A percentile compares a stretch with the other conserved stretches of the same genome.
These are phyloP conservation scores for Aradophagus sp. DNA, from an alignment of 1,140 invertebrate species.

Conservation along the genomic window DNA sequence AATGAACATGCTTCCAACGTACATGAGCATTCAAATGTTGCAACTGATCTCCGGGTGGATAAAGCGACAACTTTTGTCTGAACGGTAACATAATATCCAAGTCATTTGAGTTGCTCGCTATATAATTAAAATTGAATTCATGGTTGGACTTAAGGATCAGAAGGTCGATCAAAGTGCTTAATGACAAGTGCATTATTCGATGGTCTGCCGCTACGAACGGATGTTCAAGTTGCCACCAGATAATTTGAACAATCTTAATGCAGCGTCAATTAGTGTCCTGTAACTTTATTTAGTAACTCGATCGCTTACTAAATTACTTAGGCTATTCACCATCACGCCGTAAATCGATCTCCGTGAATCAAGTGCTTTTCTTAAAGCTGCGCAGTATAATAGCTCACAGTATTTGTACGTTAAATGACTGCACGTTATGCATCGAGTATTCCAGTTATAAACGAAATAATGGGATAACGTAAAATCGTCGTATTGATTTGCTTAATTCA, in stretches of 20 bases:
- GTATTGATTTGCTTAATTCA: constrained; percentile 28
- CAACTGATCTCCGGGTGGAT: no score
- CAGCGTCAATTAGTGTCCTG: constrained; percentile 53
- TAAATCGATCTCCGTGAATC: constrained; percentile 59
- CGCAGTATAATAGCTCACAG: constrained; percentile 19
- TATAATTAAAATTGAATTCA: constrained; percentile 22
- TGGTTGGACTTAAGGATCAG: constrained; percentile 18
- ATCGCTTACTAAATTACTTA: constrained; percentile 57
- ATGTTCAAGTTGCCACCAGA: constrained; percentile 32
- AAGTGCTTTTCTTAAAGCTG: constrained; percentile 35
- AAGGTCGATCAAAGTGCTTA: constrained; percentile 20
- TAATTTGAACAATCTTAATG: constrained; percentile 56
- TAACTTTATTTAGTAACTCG: constrained; percentile 62
- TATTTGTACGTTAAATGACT: constrained; percentile 42
- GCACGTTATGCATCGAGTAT: constrained; percentile 25
- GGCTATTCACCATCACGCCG: constrained; percentile 56
- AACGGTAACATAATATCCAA: not conserved
- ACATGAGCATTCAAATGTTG: no score
- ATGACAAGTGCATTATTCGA: constrained; percentile 32
- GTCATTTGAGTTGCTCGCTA: not conserved
- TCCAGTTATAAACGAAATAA: constrained; percentile 9
- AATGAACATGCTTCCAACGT: no score
- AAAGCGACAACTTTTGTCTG: not conserved
- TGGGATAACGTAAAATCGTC: constrained; percentile 19
- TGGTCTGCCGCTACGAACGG: constrained; percentile 1